Evolutionary conservation across 2,888 invertebrate species (phyloP), one percentile per base, ranked within the genome.

Genomic region (Ditula angustiorana): DNA sequence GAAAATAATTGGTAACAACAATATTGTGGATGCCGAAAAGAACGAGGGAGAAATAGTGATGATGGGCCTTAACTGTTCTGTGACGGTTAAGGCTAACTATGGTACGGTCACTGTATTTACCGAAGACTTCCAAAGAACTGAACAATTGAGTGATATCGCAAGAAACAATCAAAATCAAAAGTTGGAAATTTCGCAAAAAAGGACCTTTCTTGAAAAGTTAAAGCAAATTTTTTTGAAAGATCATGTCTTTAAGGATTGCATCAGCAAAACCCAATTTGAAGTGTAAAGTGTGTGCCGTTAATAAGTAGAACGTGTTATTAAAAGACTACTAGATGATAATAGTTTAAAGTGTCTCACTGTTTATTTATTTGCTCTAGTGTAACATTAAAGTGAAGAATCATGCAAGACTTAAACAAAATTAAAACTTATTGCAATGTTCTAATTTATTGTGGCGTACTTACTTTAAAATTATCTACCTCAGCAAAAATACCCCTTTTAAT

Each of bases 1-100:
- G 49, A 77, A 75, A 63, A 80, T 85, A 50, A 68, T 80, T 33
- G 85, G 85, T 4, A 71, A 80, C 47, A 79, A 82, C 61, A 85
- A 82, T 65, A 70, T 71, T 30, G 75, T 85, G n/a, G 77, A 71
- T 50, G 80, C 84, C 55, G 56, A 68, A 10, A 77, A 71, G 41
- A 85, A 85, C 65, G 69, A 75, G 24, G 82, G 82, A 11, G 73
- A 72, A 61, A 77, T 84, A 46, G 67, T 70, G n/a, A 71, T 83
- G 67, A 70, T 80, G 13, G 85, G 83, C 3, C 67, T 72, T 21
- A 74, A 79, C 55, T 82, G 80, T 67, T 72, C 68, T 16, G 68
- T 83, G 7, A 75, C 78, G 21, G 74, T 83, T 24, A 60, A 73
- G 21, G 69, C 79, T 23, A 85, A 84, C 59, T 70, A 35, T 37